Base-by-base conservation (phyloP, 2,888 invertebrate genomes). In the Rhogogaster chlorosoma region DNA sequence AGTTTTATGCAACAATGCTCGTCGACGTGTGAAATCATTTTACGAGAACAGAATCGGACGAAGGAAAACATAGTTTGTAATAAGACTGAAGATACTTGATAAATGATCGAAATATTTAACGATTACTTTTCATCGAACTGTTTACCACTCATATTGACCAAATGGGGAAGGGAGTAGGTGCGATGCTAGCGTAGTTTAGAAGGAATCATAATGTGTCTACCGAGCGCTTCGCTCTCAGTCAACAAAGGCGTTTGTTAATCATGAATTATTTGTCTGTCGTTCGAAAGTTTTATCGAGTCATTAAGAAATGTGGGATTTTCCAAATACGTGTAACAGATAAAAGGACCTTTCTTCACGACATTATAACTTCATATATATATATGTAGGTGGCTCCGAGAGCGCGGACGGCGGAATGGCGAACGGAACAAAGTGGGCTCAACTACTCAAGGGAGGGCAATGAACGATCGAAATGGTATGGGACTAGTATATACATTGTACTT, bases 391-490 rank as follows among this genome's bases (percentile, higher is more conserved):
- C 77, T 77, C 57, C 80, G 38, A 61, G 15, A 61, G 22, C 80
- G 57, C 57, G 80, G 67, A 80, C 80, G 57, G 80, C 53, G 77
- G 77, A 77, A 77, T 77, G 49, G 49, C 45, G 75, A 77, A 77
- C 49, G 80, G 80, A 80, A 80, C 80, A 80, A 80, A 80, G 80
- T 80, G 61, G 80, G 26, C 36, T 80, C 80, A 26, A 32, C 77
- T 49, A 49, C 77, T 61, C 57, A 61, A 80, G 80, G 80, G 80
- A 80, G 80, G 80, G 80, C 80, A 80, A 80, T 80, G 80, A 80
- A 80, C 80, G 80, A 80, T 61, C 80, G 80, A 61, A 80, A 49
- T 38, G 61, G 22, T 61, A 61, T 36, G 61, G 18, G 78, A 53
- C 45, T 61, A 42, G 61, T 5, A 36, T 15, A n/a, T 67, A 32